A percentile compares a stretch with the other conserved stretches of the same genome.
phyloP scores from a whole-genome alignment of 2,113 vertebrate species.

The Megaceryle torquata region DNA sequence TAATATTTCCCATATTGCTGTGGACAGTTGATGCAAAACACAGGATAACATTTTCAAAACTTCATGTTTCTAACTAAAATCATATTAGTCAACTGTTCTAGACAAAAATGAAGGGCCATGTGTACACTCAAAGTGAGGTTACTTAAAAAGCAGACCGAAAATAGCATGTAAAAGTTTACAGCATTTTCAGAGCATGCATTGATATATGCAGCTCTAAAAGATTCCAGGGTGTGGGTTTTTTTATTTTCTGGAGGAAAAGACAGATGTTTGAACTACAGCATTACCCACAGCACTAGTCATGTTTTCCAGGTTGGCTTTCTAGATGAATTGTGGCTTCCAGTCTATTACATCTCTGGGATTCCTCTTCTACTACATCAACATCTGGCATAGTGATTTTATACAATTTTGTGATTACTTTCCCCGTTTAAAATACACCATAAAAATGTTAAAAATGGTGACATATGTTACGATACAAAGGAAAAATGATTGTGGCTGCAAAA shows the following conservation, averaged over 20 bases:
- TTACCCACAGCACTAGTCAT: conserved; percentile 10
- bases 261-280: background rate
- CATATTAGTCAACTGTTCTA: conserved; percentile 31
- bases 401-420: background rate
- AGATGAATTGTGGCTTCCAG: conserved; percentile 1
- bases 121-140: background rate
- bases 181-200: background rate
- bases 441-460: background rate
- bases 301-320: conserved; percentile 45
- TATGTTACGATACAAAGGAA: background rate
- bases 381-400: background rate
- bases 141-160: conserved; percentile 36
- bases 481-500: background rate
- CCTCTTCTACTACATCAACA: conserved; percentile 14
- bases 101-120: conserved; percentile 11
- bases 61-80: background rate
- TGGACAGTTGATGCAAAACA: conserved; percentile 17
- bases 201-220: conserved; percentile 10
- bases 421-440: background rate
- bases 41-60: conserved; percentile 23
- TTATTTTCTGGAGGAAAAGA: conserved; percentile 2
- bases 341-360: conserved; percentile 14
- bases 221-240: background rate
- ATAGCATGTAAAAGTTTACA: background rate
- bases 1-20: conserved; percentile 30